Percentiles rank a stretch among this genome's conserved stretches.
Conservation (phyloP, 2,113 vertebrate genomes). For the Clarias gariepinus region DNA sequence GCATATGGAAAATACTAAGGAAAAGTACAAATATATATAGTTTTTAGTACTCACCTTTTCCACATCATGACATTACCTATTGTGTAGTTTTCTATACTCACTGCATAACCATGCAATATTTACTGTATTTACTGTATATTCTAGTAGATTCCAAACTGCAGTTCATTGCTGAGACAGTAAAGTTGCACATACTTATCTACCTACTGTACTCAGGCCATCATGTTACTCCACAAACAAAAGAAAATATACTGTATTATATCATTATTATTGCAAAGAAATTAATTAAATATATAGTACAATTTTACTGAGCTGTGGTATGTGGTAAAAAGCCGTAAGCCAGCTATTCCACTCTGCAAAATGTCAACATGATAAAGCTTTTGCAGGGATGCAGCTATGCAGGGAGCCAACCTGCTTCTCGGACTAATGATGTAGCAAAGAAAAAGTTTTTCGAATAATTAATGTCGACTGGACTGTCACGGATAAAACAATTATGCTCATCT, state of each 20-base stretch:
- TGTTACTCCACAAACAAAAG: neutral
- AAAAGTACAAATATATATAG: no score
- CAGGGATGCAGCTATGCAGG: neutral
- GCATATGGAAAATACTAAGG: no score
- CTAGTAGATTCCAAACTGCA: no score
- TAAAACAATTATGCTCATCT: neutral
- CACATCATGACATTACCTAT: no score
- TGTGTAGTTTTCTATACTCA: no score
- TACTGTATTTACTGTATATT: no score
- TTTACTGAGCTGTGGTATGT: neutral
- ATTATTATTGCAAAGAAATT: neutral
- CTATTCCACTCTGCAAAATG: neutral
- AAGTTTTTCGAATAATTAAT: constrained; percentile 12
- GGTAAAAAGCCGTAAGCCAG: neutral
- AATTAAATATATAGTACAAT: neutral
- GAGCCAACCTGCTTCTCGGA: neutral
- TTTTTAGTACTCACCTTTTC: no score
- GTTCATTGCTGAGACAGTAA: no score
- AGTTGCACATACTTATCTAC: no score
- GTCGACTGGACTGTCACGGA: neutral
- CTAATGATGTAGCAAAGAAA: neutral
- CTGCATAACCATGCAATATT: no score
- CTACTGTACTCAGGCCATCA: neutral
- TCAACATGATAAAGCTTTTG: constrained; percentile 17
- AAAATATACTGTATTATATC: neutral